Conservation (phyloP, 1,140 invertebrate genomes). For the Daktulosphaira vitifoliae region DNA sequence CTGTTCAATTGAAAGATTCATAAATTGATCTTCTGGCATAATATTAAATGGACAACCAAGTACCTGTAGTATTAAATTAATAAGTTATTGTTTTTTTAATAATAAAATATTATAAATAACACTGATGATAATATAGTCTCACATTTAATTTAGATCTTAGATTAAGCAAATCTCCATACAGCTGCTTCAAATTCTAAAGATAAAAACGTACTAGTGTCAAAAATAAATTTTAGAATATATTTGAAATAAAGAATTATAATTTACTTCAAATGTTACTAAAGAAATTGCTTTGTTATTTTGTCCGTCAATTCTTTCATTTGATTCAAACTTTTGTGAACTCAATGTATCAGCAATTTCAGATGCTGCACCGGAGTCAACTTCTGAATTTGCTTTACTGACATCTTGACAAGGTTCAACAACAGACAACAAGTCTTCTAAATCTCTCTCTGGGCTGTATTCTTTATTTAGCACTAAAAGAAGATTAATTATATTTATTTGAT, state of each 20-base stretch:
- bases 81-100: slow-evolving; percentile 2
- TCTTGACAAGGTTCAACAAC: slow-evolving; percentile 31
- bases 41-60: slow-evolving; percentile 35
- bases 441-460: slow-evolving; percentile 31
- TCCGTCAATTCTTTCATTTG: too few species aligned
- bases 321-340: slow-evolving; percentile 13
- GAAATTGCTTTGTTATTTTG: background rate
- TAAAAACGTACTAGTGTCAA: too few species aligned
- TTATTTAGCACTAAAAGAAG: background rate
- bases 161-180: slow-evolving; percentile 37
- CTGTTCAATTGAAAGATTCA: slow-evolving; percentile 33
- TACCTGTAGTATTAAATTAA: slow-evolving; percentile 11
- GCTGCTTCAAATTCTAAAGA: slow-evolving; percentile 35
- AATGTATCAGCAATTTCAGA: slow-evolving; percentile 24
- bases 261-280: slow-evolving; percentile 10
- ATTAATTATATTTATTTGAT: background rate
- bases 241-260: background rate
- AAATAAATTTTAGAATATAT: too few species aligned
- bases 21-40: slow-evolving; percentile 37
- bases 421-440: slow-evolving; percentile 32
- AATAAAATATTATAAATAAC: too few species aligned
- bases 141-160: slow-evolving; percentile 36
- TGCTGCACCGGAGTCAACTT: slow-evolving; percentile 18
- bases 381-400: slow-evolving; percentile 20
- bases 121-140: slow-evolving; percentile 29